Conservation (phyloP, 1,140 invertebrate species). For the Saccostrea cuccullata region DNA sequence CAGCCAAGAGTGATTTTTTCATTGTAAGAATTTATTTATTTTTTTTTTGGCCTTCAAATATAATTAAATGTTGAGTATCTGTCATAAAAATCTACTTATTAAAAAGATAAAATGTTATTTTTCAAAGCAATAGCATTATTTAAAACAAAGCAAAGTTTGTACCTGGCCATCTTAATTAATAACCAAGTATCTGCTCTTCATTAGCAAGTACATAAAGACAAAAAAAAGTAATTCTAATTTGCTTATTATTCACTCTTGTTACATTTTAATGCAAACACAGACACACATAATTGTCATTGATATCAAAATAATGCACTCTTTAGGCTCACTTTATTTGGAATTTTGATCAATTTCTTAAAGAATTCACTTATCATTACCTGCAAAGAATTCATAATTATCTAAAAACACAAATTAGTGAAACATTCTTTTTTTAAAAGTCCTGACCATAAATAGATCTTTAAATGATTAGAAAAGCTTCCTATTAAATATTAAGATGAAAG, state of each 20-base stretch:
- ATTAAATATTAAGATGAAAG: conserved; percentile 7
- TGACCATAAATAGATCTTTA: neutral
- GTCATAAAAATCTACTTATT: neutral
- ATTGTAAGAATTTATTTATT: no score
- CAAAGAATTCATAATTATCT: neutral
- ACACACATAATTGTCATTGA: no score
- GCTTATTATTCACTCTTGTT: no score
- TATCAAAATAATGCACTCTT: no score
- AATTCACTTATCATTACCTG: no score
- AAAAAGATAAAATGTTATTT: neutral
- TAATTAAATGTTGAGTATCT: neutral
- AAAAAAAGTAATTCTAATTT: no score
- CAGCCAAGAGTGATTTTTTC: no score
- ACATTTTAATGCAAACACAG: no score
- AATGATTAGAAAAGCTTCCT: neutral
- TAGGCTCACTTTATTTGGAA: no score
- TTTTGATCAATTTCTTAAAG: no score
- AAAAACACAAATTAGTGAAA: neutral
- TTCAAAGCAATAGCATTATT: neutral
- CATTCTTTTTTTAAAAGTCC: neutral
- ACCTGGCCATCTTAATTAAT: neutral
- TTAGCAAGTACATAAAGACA: no score
- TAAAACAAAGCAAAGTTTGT: conserved; percentile 1
- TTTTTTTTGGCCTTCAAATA: neutral
- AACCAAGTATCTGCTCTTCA: no score